Base-by-base conservation (phyloP, 2,113 vertebrate species). In the Numida meleagris region DNA sequence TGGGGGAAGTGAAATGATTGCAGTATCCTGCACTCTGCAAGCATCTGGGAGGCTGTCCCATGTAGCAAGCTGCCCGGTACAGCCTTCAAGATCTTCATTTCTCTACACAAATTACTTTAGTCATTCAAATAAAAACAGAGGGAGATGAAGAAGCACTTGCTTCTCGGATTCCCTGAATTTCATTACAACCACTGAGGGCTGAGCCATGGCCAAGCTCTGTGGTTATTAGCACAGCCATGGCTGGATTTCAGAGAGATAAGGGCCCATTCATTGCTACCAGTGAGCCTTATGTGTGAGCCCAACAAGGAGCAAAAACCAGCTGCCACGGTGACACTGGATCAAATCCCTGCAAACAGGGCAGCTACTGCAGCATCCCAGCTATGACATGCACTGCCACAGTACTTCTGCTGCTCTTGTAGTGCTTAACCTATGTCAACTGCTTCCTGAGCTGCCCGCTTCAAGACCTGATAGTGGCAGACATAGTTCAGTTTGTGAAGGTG, bases 361-460 rank as follows among this genome's bases (percentile, higher is more conserved):
- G 46, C 77, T 75, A 58, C 51, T 9, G 2, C 77, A 66, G 73
- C 58, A 86, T 38, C 81, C 66, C 38, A 0, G 0, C 65, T 59
- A 63, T 61, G 72, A 86, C 21, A 5, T 3, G 2, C 18, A 5
- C 25, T 68, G 45, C 55, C 75, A 48, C 3, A 2, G 88, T 79
- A 76, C 81, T 82, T 93, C 89, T 80, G 20, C 71, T 45, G 86
- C 88, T 83, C 88, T 94, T 90, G 51, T 31, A 77, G 61, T 1
- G 72, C 84, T 92, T 92, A 85, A 92, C 94, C 95, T 70, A 9
- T 73, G 89, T 70, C 93, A 96, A 6, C 86, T 57, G 53, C 78
- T 65, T 80, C 31, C 77, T 62, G 76, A 94, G 81, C 74, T 18
- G 0, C 16, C 31, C 2, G 18, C 81, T 82, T 40, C 36, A 27